Percentiles rank a stretch among this genome's conserved stretches.
phyloP scores from a whole-genome alignment of 1,140 invertebrate species.

The Aplysia californica region DNA sequence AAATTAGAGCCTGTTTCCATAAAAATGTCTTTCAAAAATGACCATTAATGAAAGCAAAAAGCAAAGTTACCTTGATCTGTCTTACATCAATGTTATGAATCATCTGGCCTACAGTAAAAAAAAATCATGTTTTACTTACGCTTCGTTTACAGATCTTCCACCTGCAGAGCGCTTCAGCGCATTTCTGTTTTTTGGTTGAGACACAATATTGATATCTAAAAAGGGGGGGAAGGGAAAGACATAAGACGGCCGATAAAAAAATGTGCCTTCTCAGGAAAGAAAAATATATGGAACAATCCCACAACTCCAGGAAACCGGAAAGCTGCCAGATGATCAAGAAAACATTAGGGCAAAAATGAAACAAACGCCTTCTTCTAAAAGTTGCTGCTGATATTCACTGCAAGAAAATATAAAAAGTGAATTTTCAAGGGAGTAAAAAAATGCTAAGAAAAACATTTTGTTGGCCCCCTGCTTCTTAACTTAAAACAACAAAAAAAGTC shows the following conservation, averaged over 20 bases:
- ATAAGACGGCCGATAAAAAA: slow-evolving; percentile 18
- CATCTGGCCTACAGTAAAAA: not conserved
- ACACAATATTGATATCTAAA: slow-evolving; percentile 58
- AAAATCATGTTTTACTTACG: slow-evolving; percentile 22
- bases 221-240: slow-evolving; percentile 31
- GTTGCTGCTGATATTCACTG: too few species aligned
- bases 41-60: not conserved
- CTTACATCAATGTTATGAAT: too few species aligned
- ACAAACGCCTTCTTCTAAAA: slow-evolving; percentile 1
- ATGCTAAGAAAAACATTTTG: slow-evolving; percentile 25
- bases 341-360: too few species aligned
- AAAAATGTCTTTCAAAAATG: slow-evolving; percentile 3
- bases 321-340: too few species aligned
- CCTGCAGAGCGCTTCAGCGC: slow-evolving; percentile 27
- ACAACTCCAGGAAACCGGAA: too few species aligned
- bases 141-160: slow-evolving; percentile 9
- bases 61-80: too few species aligned
- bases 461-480: too few species aligned
- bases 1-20: too few species aligned
- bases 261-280: too few species aligned
- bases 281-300: too few species aligned
- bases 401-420: not conserved
- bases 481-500: too few species aligned
- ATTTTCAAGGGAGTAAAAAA: not conserved
- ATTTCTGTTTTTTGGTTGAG: slow-evolving; percentile 56